Conservation (phyloP, 2,888 invertebrate genomes). For the Nematopogon swammerdamellus region DNA sequence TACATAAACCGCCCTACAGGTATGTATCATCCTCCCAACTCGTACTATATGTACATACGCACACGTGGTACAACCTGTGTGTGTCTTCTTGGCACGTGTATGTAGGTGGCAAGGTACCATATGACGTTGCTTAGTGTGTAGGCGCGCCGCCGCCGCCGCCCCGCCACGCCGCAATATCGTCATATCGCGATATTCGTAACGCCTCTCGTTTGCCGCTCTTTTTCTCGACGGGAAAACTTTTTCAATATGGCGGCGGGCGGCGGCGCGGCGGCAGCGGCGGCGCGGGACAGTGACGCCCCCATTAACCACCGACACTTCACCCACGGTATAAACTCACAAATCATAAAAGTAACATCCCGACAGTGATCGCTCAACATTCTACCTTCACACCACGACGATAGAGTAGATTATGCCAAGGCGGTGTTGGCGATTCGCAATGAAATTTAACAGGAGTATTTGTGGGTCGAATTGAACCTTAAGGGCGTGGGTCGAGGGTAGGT, state of each 20-base stretch:
- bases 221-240: slow-evolving; percentile 47
- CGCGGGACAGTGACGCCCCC: slow-evolving; percentile 27
- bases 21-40: too few species aligned
- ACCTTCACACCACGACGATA: slow-evolving; percentile 20
- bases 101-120: too few species aligned
- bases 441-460: background rate
- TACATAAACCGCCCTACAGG: too few species aligned
- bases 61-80: too few species aligned
- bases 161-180: too few species aligned
- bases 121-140: background rate
- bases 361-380: slow-evolving; percentile 20
- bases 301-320: slow-evolving; percentile 56
- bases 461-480: background rate
- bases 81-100: too few species aligned
- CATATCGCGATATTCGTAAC: background rate
- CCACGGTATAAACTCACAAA: slow-evolving; percentile 58
- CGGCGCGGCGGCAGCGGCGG: slow-evolving; percentile 28
- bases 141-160: background rate
- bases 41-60: too few species aligned
- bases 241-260: slow-evolving; percentile 51
- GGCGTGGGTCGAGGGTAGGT: background rate
- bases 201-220: slow-evolving; percentile 13
- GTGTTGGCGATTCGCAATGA: background rate
- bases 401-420: slow-evolving; percentile 20
- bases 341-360: slow-evolving; percentile 46